Evolutionary conservation across 2,113 vertebrate genomes (phyloP).

Genomic region (Noctilio leporinus): DNA sequence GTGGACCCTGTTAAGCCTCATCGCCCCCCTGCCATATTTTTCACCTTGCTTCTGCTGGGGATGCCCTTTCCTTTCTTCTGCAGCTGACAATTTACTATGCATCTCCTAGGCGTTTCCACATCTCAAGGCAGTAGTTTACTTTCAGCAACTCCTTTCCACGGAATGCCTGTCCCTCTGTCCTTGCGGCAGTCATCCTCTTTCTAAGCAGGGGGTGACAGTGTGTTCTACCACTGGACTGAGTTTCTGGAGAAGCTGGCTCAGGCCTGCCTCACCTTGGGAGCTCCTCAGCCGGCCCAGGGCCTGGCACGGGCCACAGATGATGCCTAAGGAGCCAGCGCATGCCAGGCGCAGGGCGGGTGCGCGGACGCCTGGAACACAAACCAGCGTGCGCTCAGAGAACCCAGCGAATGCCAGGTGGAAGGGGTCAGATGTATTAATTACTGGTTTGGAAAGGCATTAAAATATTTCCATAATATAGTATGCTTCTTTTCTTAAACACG

Average conservation of each 20-base stretch:
- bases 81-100: not conserved
- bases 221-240: not conserved
- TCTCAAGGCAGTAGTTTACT: not conserved
- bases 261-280: not conserved
- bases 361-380: not conserved
- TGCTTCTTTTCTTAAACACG: slow-evolving; percentile 63
- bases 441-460: slow-evolving; percentile 56
- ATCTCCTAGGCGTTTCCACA: not conserved
- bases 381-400: not conserved
- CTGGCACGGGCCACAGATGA: not conserved
- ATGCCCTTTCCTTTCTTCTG: not conserved
- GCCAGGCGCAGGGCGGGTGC: not conserved
- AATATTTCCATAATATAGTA: slow-evolving; percentile 54
- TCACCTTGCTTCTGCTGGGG: not conserved
- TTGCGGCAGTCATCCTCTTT: not conserved
- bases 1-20: not conserved
- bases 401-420: not conserved
- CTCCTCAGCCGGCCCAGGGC: not conserved
- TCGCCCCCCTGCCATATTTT: not conserved
- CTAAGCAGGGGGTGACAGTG: not conserved
- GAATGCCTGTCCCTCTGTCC: not conserved
- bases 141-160: not conserved
- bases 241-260: not conserved
- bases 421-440: slow-evolving; percentile 54
- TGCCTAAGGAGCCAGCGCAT: not conserved